Evolutionary conservation across 2,888 invertebrate genomes (phyloP).

Genomic region (Cacoxenus indagator): DNA sequence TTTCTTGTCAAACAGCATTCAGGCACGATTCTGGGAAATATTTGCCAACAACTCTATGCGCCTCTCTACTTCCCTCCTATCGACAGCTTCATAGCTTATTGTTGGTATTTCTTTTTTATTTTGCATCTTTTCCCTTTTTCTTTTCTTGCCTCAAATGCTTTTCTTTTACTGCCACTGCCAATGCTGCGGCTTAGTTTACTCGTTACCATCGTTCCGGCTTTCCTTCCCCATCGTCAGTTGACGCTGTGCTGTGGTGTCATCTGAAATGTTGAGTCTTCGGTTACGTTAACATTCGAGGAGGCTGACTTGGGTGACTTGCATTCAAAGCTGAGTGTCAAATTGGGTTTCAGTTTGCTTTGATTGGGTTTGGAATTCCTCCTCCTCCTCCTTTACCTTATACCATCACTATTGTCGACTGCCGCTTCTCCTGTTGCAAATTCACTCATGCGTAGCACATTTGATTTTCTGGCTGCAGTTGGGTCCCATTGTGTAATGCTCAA

Average conservation of each 20-base stretch:
- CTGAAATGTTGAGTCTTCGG: conserved; percentile 2
- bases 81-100: conserved; percentile 41
- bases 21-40: conserved; percentile 67
- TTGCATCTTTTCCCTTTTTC: conserved; percentile 21
- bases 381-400: too few species aligned
- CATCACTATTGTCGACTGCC: neutral
- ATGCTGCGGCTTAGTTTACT: neutral
- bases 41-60: conserved; percentile 44
- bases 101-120: conserved; percentile 25
- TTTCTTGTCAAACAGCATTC: conserved; percentile 66
- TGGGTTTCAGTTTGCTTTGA: neutral
- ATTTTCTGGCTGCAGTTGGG: conserved; percentile 7
- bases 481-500: neutral
- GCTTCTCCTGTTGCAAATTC: neutral
- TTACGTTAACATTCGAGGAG: neutral
- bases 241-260: neutral
- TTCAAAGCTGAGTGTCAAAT: neutral
- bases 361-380: too few species aligned
- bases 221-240: neutral
- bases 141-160: neutral
- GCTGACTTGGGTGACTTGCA: neutral
- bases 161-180: neutral
- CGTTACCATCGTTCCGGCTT: neutral
- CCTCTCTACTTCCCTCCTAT: conserved; percentile 29
- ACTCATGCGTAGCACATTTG: neutral